Percentiles rank a stretch among this genome's conserved stretches.
These are phyloP conservation scores for Hydractinia symbiolongicarpus DNA, from an alignment of 30 jellyfish, hydroid and myxozoan species.

Conservation along the genomic window DNA sequence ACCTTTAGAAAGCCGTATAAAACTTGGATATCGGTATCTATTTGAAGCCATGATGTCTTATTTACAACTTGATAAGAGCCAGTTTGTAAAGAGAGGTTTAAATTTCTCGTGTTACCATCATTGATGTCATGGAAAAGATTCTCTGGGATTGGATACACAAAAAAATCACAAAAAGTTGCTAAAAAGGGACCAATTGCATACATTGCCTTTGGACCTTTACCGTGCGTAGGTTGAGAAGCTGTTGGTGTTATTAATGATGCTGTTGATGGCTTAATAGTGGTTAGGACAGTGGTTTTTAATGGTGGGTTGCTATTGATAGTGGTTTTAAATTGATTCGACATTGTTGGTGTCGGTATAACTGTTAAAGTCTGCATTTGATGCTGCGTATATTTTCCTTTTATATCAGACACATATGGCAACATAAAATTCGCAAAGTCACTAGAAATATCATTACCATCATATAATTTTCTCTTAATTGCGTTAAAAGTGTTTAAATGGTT, in stretches of 20 bases:
- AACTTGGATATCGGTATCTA: conserved; percentile 34
- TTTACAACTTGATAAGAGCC: neutral
- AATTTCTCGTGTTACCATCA: conserved; percentile 67
- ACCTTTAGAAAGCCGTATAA: conserved; percentile 70
- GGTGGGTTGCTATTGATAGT: neutral
- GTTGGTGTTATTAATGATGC: neutral
- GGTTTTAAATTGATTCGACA: neutral
- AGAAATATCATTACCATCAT: neutral
- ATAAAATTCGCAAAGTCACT: neutral
- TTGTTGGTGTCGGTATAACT: conserved; percentile 13
- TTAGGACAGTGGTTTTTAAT: neutral
- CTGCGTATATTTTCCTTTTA: neutral
- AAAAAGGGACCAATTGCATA: conserved; percentile 18
- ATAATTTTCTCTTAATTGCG: neutral
- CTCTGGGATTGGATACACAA: conserved; percentile 51
- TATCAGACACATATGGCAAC: conserved; percentile 4
- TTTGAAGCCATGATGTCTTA: conserved; percentile 75
- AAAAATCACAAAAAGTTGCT: conserved; percentile 44
- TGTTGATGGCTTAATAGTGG: neutral
- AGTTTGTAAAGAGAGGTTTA: conserved; percentile 28
- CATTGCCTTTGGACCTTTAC: conserved; percentile 6
- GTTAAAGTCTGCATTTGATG: neutral
- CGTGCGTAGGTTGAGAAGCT: neutral
- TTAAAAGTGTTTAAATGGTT: neutral
- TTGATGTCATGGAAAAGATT: conserved; percentile 47